Evolutionary conservation across 1,140 invertebrate genomes (phyloP), one percentile per base, ranked within the genome.

Genomic region (Mycetomoellerius zeteki): DNA sequence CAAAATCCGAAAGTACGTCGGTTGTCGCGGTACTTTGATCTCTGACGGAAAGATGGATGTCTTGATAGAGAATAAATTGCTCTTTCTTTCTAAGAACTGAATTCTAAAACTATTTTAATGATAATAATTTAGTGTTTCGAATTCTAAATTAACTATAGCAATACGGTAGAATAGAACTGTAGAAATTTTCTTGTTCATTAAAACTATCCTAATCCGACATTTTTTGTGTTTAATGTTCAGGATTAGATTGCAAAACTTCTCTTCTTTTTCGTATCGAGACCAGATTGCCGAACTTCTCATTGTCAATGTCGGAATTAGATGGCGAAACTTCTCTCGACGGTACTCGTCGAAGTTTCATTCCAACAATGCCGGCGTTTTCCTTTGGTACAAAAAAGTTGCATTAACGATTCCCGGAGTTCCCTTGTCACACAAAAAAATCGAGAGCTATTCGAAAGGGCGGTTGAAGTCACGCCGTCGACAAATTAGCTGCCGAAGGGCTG

Each of bases 401-500:
- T 52, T 77, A 62, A 64, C 33, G n/a, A 64, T 24, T 62, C 27
- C 16, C 62, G 72, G 56, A 19, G 58, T 30, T 77, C 16, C 19
- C 16, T n/a, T 27, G 10, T 16, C 21, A n/a, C 65, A 69, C n/a
- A 67, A 82, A 73, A 73, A 82, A 84, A 84, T 50, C 80, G 30
- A 33, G 16, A 60, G 33, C 12, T 37, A 21, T 50, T 89, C 60
- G 73, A 88, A 52, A 81, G 62, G 80, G 62, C 58, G 85, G 73
- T 75, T 67, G 84, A 87, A 91, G 86, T 93, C 88, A 86, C 85
- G 72, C 58, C 67, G 75, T 82, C 90, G 92, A 92, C 92, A 90
- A 91, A 93, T 93, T 92, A 92, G 82, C 65, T 67, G 81, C 71
- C 78, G 71, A 78, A 91, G 86, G 69, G 50, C 81, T 81, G 69